phyloP scores from a whole-genome alignment of 2,888 invertebrate genomes.

The Didymodactylos carnosus region DNA sequence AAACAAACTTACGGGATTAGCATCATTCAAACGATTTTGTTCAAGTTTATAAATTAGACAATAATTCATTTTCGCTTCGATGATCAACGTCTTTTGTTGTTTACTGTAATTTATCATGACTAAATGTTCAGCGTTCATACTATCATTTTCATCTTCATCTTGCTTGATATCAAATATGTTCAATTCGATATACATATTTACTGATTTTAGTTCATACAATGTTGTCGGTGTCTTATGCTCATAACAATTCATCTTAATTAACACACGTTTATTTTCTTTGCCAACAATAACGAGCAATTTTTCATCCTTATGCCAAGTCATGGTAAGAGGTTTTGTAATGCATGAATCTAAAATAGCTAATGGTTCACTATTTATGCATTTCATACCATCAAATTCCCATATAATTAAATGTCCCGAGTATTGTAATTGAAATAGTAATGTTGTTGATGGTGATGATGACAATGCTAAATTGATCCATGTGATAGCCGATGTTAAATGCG shows the following conservation, averaged over 20 bases:
- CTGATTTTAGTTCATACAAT: too few relatives aligned
- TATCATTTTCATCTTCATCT: neutral
- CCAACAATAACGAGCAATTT: neutral
- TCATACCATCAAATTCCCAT: neutral
- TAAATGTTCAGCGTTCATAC: neutral
- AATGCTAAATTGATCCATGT: neutral
- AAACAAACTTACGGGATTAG: too few relatives aligned
- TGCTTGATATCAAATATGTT: neutral
- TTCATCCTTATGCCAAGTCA: neutral
- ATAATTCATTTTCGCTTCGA: neutral
- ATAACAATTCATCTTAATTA: neutral
- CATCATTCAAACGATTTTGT: too few relatives aligned
- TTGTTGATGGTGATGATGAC: too few relatives aligned
- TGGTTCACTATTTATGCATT: neutral
- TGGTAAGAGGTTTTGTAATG: neutral
- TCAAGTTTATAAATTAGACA: neutral
- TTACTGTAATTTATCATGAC: neutral
- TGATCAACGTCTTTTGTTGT: neutral
- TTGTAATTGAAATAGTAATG: neutral
- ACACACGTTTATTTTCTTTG: neutral
- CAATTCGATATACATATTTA: too few relatives aligned
- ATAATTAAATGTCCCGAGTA: neutral
- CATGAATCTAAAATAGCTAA: neutral
- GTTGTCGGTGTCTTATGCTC: too few relatives aligned
- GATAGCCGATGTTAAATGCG: neutral